Percentiles rank a stretch among this genome's conserved stretches.
Conservation (phyloP, 2,113 vertebrate genomes). For the Pteruthius melanotis region DNA sequence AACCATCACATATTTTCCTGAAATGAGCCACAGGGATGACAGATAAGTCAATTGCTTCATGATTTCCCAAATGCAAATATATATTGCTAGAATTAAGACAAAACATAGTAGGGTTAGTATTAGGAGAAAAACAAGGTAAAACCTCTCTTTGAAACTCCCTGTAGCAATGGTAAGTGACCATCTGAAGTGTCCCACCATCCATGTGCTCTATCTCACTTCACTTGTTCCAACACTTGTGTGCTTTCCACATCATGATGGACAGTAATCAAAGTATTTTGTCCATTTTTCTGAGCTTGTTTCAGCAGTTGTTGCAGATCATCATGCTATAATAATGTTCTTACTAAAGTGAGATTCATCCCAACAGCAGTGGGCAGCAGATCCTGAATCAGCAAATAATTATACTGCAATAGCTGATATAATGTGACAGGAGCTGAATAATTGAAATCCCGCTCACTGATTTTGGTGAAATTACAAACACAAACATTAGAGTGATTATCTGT, state of each 20-base stretch:
- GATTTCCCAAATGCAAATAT: background rate
- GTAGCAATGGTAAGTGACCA: background rate
- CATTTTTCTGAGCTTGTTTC: background rate
- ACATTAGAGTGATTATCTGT: background rate
- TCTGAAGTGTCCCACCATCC: background rate
- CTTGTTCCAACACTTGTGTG: background rate
- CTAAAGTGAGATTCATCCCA: background rate
- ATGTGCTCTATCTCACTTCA: background rate
- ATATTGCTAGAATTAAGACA: background rate
- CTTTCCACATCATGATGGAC: background rate
- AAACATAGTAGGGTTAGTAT: background rate
- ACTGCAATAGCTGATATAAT: background rate
- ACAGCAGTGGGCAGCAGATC: background rate
- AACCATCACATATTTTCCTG: background rate
- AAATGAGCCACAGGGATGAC: background rate
- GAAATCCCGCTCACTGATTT: background rate
- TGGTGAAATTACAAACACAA: background rate
- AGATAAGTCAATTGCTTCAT: background rate
- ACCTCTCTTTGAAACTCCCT: background rate
- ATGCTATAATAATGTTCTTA: background rate
- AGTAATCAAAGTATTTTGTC: background rate
- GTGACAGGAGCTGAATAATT: background rate
- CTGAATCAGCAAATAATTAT: background rate
- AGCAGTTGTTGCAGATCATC: background rate
- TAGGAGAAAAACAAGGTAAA: background rate